Evolutionary conservation across 2,888 invertebrate species (phyloP), one percentile per base, ranked within the genome.

Genomic region (Catocala sponsa): DNA sequence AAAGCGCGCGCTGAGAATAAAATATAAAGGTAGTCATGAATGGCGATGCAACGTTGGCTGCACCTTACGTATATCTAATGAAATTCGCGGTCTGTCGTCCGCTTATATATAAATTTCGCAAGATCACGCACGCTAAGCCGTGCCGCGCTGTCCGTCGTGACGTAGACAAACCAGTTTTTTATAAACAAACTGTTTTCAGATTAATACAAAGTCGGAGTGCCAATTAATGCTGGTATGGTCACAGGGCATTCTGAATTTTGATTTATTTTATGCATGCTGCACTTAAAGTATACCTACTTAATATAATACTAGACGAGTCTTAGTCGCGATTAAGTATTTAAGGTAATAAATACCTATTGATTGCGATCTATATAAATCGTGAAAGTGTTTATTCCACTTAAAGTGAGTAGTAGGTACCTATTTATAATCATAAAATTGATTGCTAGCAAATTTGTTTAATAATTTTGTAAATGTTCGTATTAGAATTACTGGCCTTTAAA

Each of bases 71-170:
- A 51, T 61, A 61, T 80, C 75, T 80, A 81, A 81, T 76, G 70
- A 55, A 65, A 65, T 70, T 69, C 55, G 65, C 55, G 60, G 50
- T 55, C 35, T 33, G 33, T 54, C 63, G 55, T 56, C 59, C 49
- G 55, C 72, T 83, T 83, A 79, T 83, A 83, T 83, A 72, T 63
- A 79, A 83, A 79, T 79, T 82, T 83, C 70, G 79, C 81, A 78
- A 76, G 59, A 66, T 72, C 73, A 64, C 38, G 4, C 53, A 55
- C 48, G 56, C 33, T 56, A 44, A 55, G 42, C 53, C 51, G 58
- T 9, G 35, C 9, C 35, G 35, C 7, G 6, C 35, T 38, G 35
- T 58, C 63, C 32, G 68, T 60, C 6, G 15, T 69, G 71, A 69
- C 69, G 74, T 72, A 60, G 47, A 5, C 15, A 62, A 72, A 77